Percentiles rank a stretch among this genome's conserved stretches.
phyloP scores from a whole-genome alignment of 2,113 vertebrate genomes.

The Otolemur garnettii region DNA sequence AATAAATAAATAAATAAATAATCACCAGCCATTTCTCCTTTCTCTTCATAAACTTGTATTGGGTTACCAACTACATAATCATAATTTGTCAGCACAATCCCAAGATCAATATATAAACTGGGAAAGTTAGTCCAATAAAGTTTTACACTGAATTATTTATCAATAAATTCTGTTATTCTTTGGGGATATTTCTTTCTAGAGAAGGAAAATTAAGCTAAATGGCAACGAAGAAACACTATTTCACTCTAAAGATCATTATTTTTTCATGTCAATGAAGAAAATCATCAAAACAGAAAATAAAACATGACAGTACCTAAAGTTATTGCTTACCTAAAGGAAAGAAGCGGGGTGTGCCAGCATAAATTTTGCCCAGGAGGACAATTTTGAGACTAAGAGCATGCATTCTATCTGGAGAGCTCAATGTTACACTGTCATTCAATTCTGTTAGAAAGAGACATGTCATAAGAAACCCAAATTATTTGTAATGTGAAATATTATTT shows the following conservation, averaged over 20 bases:
- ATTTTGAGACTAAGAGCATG: conserved; percentile 95
- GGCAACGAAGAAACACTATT: not conserved
- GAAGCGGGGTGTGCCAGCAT: conserved; percentile 96
- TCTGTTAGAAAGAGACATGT: conserved; percentile 87
- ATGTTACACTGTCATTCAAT: conserved; percentile 91
- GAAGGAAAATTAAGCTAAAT: not conserved
- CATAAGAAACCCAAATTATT: not conserved
- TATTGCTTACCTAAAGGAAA: conserved; percentile 94
- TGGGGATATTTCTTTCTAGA: not conserved
- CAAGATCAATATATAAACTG: not conserved
- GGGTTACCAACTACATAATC: not conserved
- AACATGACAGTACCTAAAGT: not conserved
- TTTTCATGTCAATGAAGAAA: not conserved
- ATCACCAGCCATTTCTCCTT: not conserved
- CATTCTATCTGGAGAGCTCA: conserved; percentile 95
- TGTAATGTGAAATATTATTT: conserved; percentile 31
- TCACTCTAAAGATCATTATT: not conserved
- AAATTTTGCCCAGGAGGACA: conserved; percentile 95
- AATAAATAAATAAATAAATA: too few species aligned
- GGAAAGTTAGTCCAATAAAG: conserved; percentile 13
- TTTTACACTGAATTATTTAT: not conserved
- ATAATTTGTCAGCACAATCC: not conserved
- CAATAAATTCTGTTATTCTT: not conserved
- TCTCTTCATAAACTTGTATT: not conserved
- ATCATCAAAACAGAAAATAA: not conserved